phyloP scores from a whole-genome alignment of 1,140 invertebrate species.

The Drosophila tropicalis region DNA sequence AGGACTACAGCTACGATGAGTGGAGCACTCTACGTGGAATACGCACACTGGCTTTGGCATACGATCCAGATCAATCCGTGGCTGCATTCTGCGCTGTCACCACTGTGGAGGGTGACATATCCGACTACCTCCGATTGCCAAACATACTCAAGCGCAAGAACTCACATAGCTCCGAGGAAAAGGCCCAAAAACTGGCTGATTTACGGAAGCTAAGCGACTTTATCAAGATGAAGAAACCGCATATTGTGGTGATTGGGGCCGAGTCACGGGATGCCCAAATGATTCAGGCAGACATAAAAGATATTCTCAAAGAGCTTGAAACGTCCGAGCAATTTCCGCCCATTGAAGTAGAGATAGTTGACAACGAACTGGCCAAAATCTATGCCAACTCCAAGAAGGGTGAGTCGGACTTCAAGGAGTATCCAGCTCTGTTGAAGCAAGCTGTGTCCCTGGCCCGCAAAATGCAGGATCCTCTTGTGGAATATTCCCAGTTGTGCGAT shows the following conservation, averaged over 20 bases:
- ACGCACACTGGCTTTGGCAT: conserved; percentile 94
- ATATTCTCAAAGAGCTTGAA: conserved; percentile 89
- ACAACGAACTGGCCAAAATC: conserved; percentile 95
- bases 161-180: conserved; percentile 89
- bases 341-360: conserved; percentile 95
- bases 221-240: conserved; percentile 95
- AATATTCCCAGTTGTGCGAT: conserved; percentile 97
- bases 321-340: conserved; percentile 94
- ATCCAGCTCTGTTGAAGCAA: conserved; percentile 93
- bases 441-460: conserved; percentile 96
- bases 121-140: conserved; percentile 94
- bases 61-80: conserved; percentile 91
- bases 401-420: conserved; percentile 94
- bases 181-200: conserved; percentile 90
- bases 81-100: conserved; percentile 95
- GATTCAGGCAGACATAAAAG: conserved; percentile 93
- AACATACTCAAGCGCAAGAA: conserved; percentile 93
- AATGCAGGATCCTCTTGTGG: conserved; percentile 97
- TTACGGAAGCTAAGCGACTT: conserved; percentile 92
- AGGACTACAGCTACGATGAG: conserved; percentile 94
- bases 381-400: conserved; percentile 96
- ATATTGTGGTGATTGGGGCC: conserved; percentile 95
- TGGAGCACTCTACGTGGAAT: conserved; percentile 94
- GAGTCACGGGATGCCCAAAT: conserved; percentile 94
- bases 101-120: conserved; percentile 94